Conservation (phyloP, 1,140 invertebrate species). For the Bombus terrestris region DNA sequence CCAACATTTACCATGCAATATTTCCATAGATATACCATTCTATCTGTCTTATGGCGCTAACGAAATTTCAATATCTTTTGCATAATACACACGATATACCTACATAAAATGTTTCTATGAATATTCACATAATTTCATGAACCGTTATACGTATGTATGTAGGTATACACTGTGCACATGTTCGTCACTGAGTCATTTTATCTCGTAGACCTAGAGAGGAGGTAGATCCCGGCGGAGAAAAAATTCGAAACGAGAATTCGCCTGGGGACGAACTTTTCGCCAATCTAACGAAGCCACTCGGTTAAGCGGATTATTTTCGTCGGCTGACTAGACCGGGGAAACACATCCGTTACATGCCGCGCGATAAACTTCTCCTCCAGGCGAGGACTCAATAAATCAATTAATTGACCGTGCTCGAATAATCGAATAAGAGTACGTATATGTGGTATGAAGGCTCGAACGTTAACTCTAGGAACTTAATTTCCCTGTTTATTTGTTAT, state of each 20-base stretch:
- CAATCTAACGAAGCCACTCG: conserved; percentile 61
- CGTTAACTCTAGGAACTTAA: no score
- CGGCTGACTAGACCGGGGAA: conserved; percentile 17
- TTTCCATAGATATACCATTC: not conserved
- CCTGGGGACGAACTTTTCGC: conserved; percentile 59
- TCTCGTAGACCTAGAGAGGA: not conserved
- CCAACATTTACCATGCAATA: not conserved
- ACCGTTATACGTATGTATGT: no score
- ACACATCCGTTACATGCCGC: conserved; percentile 31
- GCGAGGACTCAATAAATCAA: conserved; percentile 43
- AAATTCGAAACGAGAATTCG: conserved; percentile 49
- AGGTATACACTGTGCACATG: no score
- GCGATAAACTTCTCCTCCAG: conserved; percentile 33
- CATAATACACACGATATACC: no score
- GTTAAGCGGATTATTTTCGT: conserved; percentile 64
- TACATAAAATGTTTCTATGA: not conserved
- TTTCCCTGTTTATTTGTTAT: not conserved
- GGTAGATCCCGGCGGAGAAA: conserved; percentile 24
- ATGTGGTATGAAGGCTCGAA: not conserved
- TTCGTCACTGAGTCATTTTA: not conserved
- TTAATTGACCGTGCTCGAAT: conserved; percentile 20
- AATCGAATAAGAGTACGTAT: conserved; percentile 21
- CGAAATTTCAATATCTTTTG: no score
- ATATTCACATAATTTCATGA: not conserved
- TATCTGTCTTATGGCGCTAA: no score